phyloP scores from a whole-genome alignment of 2,113 vertebrate species.

The Echinops telfairi region DNA sequence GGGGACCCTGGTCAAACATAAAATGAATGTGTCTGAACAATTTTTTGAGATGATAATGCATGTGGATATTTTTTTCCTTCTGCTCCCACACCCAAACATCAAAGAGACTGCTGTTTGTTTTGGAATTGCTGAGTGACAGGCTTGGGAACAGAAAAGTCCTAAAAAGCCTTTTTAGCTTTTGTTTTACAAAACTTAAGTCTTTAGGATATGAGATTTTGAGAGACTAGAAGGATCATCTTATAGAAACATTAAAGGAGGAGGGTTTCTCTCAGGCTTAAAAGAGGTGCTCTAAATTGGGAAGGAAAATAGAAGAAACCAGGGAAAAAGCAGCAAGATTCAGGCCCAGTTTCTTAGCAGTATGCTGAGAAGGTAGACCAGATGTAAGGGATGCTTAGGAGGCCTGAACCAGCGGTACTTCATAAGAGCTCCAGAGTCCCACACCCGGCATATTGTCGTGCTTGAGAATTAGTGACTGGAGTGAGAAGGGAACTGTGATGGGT shows the following conservation, averaged over 20 bases:
- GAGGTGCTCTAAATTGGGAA: too few species aligned
- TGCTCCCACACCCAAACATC: not conserved
- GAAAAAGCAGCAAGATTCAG: too few species aligned
- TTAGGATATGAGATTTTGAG: not conserved
- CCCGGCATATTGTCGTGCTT: too few species aligned
- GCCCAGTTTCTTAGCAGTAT: too few species aligned
- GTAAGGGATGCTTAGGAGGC: too few species aligned
- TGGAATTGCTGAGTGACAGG: not conserved
- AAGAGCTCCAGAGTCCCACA: too few species aligned
- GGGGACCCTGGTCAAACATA: not conserved
- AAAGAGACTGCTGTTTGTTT: slow-evolving; percentile 2
- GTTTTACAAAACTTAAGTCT: slow-evolving; percentile 22
- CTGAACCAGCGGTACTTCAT: too few species aligned
- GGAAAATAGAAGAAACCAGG: slow-evolving; percentile 4
- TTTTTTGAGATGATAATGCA: slow-evolving; percentile 10
- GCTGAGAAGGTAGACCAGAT: too few species aligned
- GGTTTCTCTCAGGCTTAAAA: slow-evolving; percentile 28
- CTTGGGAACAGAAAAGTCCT: not conserved
- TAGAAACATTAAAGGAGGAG: not conserved
- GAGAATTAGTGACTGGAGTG: too few species aligned
- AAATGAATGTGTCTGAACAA: not conserved
- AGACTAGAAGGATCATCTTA: not conserved
- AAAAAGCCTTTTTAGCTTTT: not conserved
- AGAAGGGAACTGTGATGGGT: not conserved
- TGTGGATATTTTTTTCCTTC: not conserved